Conservation (phyloP, 2,888 invertebrate species). For the Lepidocyrtoides sp. region DNA sequence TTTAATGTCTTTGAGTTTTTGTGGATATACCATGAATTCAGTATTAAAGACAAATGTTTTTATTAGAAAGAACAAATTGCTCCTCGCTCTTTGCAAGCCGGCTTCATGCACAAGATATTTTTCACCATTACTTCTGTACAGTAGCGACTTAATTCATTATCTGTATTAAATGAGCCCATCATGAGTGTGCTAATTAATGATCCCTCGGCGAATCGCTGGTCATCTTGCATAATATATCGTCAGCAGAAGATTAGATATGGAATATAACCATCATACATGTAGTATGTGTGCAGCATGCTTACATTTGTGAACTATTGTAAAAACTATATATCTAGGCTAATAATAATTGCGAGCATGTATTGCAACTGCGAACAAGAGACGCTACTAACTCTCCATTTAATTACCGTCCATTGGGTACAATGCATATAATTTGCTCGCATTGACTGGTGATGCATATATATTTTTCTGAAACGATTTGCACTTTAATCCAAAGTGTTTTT, state of each 20-base stretch:
- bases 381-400: background rate
- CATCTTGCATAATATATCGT: slow-evolving; percentile 71
- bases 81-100: too few species aligned
- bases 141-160: slow-evolving; percentile 49
- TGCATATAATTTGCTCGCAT: background rate
- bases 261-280: slow-evolving; percentile 5
- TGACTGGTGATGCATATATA: background rate
- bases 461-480: background rate
- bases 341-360: too few species aligned
- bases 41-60: too few species aligned
- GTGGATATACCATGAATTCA: too few species aligned
- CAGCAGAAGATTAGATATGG: slow-evolving; percentile 58
- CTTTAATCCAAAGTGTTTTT: background rate
- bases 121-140: background rate
- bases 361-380: background rate
- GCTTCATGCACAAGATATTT: background rate
- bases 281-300: background rate
- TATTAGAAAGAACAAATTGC: too few species aligned
- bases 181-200: slow-evolving; percentile 76
- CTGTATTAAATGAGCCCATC: slow-evolving; percentile 17
- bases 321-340: too few species aligned
- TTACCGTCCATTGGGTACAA: background rate
- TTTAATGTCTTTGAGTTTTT: too few species aligned
- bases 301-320: background rate
- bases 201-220: slow-evolving; percentile 68